These are phyloP conservation scores for Protophormia terraenovae DNA, from an alignment of 2,888 invertebrate genomes.

Conservation along the genomic window DNA sequence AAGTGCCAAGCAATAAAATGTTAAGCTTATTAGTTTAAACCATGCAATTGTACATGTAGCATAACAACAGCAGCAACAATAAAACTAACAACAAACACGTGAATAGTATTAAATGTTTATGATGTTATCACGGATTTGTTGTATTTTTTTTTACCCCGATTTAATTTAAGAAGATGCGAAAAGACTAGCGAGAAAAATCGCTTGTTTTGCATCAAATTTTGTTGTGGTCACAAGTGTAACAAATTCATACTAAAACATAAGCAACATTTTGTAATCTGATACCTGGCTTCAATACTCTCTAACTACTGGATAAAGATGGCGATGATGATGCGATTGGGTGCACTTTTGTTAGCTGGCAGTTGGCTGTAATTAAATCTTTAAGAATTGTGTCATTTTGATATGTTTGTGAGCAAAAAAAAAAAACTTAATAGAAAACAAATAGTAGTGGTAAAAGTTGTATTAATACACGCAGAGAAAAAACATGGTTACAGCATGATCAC, in stretches of 20 bases:
- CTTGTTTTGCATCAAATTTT: conserved; percentile 26
- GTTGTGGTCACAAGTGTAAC: conserved; percentile 56
- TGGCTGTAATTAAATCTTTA: conserved; percentile 40
- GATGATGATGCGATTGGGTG: neutral
- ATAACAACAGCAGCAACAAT: conserved; percentile 42
- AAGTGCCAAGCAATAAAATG: conserved; percentile 51
- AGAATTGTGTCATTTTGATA: conserved; percentile 33
- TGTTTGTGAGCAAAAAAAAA: neutral
- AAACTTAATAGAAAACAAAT: neutral
- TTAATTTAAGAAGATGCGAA: conserved; percentile 37
- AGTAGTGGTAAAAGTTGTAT: too few species aligned
- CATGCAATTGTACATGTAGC: conserved; percentile 47
- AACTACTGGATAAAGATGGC: neutral
- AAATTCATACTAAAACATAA: conserved; percentile 61
- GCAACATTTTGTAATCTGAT: conserved; percentile 66
- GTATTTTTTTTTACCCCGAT: neutral
- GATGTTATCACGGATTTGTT: conserved; percentile 51
- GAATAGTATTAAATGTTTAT: conserved; percentile 61
- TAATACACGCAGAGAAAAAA: too few species aligned
- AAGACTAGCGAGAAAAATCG: conserved; percentile 34
- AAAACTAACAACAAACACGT: conserved; percentile 59
- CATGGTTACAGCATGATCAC: too few species aligned
- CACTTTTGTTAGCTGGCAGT: neutral
- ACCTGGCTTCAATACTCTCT: neutral
- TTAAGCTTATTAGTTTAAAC: conserved; percentile 62